These are phyloP conservation scores for Lineus longissimus DNA, from an alignment of 1,140 invertebrate genomes.

Conservation along the genomic window DNA sequence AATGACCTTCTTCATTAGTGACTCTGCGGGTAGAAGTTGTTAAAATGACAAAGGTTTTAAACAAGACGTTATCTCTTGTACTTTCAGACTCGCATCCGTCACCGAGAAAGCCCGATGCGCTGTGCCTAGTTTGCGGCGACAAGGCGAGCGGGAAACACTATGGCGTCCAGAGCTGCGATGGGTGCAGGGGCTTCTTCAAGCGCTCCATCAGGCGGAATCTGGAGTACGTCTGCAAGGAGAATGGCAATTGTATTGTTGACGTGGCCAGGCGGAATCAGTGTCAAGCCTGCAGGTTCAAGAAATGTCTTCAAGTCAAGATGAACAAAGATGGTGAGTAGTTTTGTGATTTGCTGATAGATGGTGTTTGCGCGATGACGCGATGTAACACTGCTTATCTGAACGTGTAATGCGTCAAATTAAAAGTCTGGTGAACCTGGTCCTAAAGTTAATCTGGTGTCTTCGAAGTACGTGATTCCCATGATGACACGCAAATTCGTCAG, in stretches of 20 bases:
- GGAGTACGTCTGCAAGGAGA: conserved; percentile 87
- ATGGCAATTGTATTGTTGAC: conserved; percentile 81
- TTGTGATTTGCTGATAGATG: conserved; percentile 6
- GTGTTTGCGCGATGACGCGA: too few species aligned
- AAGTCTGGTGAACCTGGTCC: too few species aligned
- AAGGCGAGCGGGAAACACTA: conserved; percentile 54
- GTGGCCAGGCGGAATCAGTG: conserved; percentile 90
- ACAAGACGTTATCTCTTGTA: too few species aligned
- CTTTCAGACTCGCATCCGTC: conserved; percentile 2
- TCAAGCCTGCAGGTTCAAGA: conserved; percentile 88
- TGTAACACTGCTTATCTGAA: too few species aligned
- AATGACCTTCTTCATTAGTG: too few species aligned
- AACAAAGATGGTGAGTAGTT: conserved; percentile 80
- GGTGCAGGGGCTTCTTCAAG: conserved; percentile 88
- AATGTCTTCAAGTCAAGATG: conserved; percentile 91
- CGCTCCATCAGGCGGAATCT: conserved; percentile 74
- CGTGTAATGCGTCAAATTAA: too few species aligned
- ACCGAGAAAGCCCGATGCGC: conserved; percentile 60
- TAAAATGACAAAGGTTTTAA: too few species aligned
- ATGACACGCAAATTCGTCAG: too few species aligned
- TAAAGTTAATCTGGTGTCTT: too few species aligned
- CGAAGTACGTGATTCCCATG: too few species aligned
- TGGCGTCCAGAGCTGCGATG: conserved; percentile 54
- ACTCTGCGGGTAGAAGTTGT: too few species aligned
- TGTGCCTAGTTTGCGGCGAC: conserved; percentile 54